phyloP scores from a whole-genome alignment of 30 jellyfish, hydroid and myxozoan genomes.

The Aurelia sp. region DNA sequence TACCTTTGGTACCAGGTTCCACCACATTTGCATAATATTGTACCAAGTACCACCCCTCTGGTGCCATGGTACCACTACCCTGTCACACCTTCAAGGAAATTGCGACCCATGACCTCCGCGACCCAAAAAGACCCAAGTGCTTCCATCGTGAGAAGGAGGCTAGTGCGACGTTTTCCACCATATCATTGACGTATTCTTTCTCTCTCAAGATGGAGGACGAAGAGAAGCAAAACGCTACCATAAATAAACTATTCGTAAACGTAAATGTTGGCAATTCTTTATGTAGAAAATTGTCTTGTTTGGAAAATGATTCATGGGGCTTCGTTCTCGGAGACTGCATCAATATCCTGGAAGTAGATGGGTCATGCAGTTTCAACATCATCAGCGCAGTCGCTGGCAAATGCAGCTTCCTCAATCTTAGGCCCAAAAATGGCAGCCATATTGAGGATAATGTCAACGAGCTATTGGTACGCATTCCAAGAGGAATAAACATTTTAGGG shows the following conservation, averaged over 20 bases:
- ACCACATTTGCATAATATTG: no score
- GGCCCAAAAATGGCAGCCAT: not conserved
- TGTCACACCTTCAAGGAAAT: no score
- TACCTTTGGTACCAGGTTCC: no score
- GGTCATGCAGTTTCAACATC: not conserved
- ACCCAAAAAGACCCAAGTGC: no score
- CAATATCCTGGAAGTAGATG: not conserved
- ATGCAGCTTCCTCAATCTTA: not conserved
- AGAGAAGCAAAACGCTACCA: not conserved
- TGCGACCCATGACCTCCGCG: no score
- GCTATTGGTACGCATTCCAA: constrained; percentile 10
- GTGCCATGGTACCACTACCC: no score
- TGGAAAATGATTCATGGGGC: constrained; percentile 43
- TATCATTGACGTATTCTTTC: not conserved
- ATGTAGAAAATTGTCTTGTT: not conserved
- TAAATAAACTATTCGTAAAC: not conserved
- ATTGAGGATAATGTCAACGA: not conserved
- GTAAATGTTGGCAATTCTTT: constrained; percentile 5
- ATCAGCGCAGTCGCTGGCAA: not conserved
- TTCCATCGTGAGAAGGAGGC: no score
- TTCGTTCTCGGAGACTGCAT: constrained; percentile 19
- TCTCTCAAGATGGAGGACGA: not conserved
- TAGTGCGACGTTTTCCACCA: no score
- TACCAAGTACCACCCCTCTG: no score
- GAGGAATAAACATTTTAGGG: constrained; percentile 40